Evolutionary conservation across 2,888 invertebrate genomes (phyloP).

Genomic region (Lithodes maja): DNA sequence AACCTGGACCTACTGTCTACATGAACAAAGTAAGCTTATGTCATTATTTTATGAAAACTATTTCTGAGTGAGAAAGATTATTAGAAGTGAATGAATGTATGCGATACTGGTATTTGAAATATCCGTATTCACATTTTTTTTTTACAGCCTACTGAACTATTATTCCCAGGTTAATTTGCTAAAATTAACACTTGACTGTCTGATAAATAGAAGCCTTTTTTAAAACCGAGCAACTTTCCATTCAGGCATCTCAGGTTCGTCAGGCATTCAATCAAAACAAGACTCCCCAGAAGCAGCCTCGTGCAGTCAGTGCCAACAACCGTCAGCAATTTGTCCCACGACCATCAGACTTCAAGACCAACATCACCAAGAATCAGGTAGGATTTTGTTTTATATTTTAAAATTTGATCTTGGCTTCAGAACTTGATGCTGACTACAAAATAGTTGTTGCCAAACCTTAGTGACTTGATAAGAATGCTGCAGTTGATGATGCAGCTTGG

Average conservation of each 20-base stretch:
- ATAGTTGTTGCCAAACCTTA: not conserved
- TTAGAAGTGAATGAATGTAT: no score
- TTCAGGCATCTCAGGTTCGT: slow-evolving; percentile 68
- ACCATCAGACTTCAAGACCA: slow-evolving; percentile 23
- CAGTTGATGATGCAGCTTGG: no score
- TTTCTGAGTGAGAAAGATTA: no score
- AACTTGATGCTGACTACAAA: not conserved
- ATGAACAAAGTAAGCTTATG: slow-evolving; percentile 68
- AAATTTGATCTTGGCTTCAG: not conserved
- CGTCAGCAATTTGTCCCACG: slow-evolving; percentile 21
- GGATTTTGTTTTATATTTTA: not conserved
- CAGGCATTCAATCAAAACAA: slow-evolving; percentile 69
- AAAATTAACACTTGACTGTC: no score
- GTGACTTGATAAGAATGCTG: not conserved
- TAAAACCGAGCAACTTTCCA: no score
- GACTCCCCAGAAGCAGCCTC: slow-evolving; percentile 57
- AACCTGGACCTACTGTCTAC: slow-evolving; percentile 62
- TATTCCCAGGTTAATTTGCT: no score
- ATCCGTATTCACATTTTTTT: no score
- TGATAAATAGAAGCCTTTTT: no score
- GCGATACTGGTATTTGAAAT: no score
- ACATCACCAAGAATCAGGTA: slow-evolving; percentile 48
- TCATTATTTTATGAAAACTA: not conserved
- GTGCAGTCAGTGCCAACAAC: not conserved
- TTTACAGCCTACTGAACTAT: no score